Conservation (phyloP, 2,888 invertebrate species). For the Oligia fasciuncula region DNA sequence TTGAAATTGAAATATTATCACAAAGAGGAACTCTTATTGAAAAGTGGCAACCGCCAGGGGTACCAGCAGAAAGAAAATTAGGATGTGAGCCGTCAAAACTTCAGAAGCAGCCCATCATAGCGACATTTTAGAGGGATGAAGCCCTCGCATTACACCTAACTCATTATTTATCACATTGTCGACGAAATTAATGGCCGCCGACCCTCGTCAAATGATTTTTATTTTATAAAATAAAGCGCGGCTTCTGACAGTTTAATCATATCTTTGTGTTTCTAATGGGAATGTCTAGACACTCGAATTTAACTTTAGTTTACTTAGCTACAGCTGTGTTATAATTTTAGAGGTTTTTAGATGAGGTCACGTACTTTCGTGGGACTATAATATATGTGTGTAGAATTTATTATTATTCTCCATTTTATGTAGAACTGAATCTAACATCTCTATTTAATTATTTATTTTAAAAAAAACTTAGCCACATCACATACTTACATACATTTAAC, state of each 20-base stretch:
- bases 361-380: neutral
- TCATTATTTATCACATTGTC: conserved; percentile 90
- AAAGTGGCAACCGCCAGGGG: conserved; percentile 82
- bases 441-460: too few relatives aligned
- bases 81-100: conserved; percentile 88
- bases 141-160: conserved; percentile 88
- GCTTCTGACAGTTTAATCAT: conserved; percentile 89
- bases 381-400: neutral
- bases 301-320: conserved; percentile 17
- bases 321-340: conserved; percentile 15
- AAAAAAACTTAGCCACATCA: too few relatives aligned
- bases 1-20: conserved; percentile 81
- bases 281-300: conserved; percentile 61
- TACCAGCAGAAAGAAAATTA: conserved; percentile 87
- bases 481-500: neutral
- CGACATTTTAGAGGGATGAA: conserved; percentile 80
- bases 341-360: conserved; percentile 19
- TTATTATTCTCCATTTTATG: neutral
- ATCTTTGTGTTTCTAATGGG: conserved; percentile 79
- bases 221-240: conserved; percentile 86
- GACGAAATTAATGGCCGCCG: conserved; percentile 87
- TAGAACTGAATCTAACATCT: too few relatives aligned
- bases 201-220: conserved; percentile 90
- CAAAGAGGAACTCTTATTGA: conserved; percentile 84
- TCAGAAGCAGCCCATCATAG: conserved; percentile 86